These are phyloP conservation scores for Epirrita christyi DNA, from an alignment of 2,888 invertebrate species.

Conservation along the genomic window DNA sequence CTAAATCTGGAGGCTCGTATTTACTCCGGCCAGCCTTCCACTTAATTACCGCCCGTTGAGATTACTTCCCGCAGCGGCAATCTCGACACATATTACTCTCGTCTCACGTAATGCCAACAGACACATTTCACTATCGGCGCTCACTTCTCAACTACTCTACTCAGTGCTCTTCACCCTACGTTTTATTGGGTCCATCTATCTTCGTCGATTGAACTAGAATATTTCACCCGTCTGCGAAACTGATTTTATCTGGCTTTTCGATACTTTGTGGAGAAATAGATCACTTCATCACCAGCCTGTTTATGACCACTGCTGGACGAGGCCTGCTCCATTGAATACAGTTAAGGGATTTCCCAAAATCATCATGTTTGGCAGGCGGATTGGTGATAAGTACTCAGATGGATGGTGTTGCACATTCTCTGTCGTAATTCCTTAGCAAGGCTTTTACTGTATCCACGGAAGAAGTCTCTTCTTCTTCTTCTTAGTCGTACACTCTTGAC, in stretches of 20 bases:
- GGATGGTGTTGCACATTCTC: too few species aligned
- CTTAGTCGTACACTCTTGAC: too few species aligned
- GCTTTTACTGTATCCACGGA: too few species aligned
- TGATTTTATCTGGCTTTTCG: constrained; percentile 21
- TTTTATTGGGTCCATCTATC: constrained; percentile 28
- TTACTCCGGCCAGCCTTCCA: constrained; percentile 62
- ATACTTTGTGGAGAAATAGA: constrained; percentile 14
- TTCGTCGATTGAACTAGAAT: constrained; percentile 19
- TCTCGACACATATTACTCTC: constrained; percentile 54
- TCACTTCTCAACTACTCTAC: constrained; percentile 7
- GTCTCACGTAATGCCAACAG: constrained; percentile 30
- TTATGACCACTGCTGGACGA: too few species aligned
- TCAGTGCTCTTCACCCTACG: constrained; percentile 23
- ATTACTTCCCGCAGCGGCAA: constrained; percentile 62
- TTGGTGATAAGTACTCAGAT: too few species aligned
- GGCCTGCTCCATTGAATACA: too few species aligned
- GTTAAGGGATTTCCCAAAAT: too few species aligned
- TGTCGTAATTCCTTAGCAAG: too few species aligned
- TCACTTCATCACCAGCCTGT: too few species aligned
- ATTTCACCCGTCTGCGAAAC: constrained; percentile 25
- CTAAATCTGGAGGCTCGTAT: constrained; percentile 79
- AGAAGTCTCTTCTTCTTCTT: too few species aligned
- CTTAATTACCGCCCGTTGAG: constrained; percentile 76
- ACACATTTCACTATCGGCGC: constrained; percentile 44
- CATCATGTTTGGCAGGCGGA: too few species aligned